Percentiles rank a stretch among this genome's conserved stretches.
Evolutionary conservation across 2,113 vertebrate genomes (phyloP).

Genomic region (Tyrannus savana): DNA sequence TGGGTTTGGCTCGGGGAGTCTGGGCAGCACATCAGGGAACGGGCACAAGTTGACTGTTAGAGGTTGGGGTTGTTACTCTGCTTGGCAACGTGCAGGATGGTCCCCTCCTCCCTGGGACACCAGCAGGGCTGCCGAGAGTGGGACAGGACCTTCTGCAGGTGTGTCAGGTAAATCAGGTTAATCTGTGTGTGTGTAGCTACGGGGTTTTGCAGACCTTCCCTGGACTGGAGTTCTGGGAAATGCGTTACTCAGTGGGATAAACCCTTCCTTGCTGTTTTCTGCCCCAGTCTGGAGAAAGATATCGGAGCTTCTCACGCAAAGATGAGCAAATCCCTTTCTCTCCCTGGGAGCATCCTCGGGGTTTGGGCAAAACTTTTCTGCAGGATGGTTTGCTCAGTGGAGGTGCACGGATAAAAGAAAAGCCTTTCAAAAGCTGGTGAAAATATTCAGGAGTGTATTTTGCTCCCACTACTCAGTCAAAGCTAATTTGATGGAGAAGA

Average conservation of each 20-base stretch:
- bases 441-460: background rate
- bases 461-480: background rate
- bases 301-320: fast-evolving
- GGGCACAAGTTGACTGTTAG: background rate
- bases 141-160: background rate
- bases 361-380: background rate
- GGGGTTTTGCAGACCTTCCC: background rate
- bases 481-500: slow-evolving; percentile 7
- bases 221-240: background rate
- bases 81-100: fast-evolving
- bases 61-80: background rate
- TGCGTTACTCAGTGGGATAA: background rate
- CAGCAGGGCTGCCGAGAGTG: background rate
- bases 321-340: background rate
- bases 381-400: background rate
- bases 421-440: background rate
- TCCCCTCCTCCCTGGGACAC: background rate
- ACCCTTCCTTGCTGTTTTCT: background rate
- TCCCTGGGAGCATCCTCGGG: background rate
- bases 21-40: background rate
- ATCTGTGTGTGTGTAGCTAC: background rate
- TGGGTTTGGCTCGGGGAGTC: background rate
- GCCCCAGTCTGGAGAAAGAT: background rate
- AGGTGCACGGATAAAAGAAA: background rate
- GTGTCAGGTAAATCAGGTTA: background rate